Evolutionary conservation across 2,113 vertebrate genomes (phyloP).

Genomic region (Eonycteris spelaea): DNA sequence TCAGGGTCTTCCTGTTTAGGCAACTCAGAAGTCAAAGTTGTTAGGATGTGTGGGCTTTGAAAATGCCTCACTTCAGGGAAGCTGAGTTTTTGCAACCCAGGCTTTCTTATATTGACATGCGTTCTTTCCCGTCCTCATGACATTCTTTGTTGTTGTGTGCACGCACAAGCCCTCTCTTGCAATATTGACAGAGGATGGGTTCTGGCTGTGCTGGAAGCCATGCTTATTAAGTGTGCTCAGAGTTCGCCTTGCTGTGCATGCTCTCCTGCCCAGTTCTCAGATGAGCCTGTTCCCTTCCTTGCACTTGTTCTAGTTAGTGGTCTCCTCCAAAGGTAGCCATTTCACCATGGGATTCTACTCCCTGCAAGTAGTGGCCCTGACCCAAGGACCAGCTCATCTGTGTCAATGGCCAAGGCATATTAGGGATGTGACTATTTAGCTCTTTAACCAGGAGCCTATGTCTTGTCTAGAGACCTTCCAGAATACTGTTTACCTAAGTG

Average conservation of each 20-base stretch:
- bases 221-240: background rate
- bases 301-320: background rate
- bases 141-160: background rate
- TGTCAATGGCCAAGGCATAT: background rate
- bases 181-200: background rate
- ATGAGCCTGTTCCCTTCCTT: rapidly evolving
- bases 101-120: background rate
- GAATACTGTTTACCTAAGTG: constrained; percentile 19
- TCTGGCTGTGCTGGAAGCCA: background rate
- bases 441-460: constrained; percentile 27
- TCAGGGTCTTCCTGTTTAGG: constrained; percentile 48
- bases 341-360: background rate
- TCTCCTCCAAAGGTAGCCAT: background rate
- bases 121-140: background rate
- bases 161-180: background rate
- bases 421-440: background rate
- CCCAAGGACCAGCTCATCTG: background rate
- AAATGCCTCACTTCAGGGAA: constrained; percentile 50
- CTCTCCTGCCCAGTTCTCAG: background rate
- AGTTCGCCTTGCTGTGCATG: rapidly evolving
- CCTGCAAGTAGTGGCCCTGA: background rate
- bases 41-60: constrained; percentile 57
- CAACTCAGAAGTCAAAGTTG: constrained; percentile 40
- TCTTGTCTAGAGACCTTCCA: constrained; percentile 10
- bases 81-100: background rate